Percentiles rank a stretch among this genome's conserved stretches.
Conservation (phyloP, 2,797 vertebrate genomes). For the Enteromius mattozi region DNA sequence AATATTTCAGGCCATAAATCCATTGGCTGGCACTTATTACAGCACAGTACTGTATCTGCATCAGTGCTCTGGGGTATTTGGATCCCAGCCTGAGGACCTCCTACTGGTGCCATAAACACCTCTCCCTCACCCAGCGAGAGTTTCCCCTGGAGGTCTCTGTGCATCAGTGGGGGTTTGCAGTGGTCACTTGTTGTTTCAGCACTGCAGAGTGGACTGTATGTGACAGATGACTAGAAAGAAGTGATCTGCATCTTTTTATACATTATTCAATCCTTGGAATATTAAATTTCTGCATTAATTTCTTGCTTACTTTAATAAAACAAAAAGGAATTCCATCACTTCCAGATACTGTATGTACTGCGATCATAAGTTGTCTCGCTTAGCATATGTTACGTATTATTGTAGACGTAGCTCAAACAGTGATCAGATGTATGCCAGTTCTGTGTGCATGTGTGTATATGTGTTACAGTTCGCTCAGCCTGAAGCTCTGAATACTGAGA, state of each 20-base stretch:
- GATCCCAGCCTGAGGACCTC: slow-evolving; percentile 13
- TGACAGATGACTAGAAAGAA: neutral
- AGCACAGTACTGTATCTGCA: slow-evolving; percentile 7
- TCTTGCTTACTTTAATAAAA: neutral
- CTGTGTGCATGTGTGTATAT: slow-evolving; percentile 46
- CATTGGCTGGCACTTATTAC: neutral
- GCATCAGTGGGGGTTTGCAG: neutral
- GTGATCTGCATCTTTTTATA: neutral
- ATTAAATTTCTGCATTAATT: too few relatives aligned
- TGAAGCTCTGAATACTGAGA: slow-evolving; percentile 53
- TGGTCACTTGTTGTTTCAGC: slow-evolving; percentile 22
- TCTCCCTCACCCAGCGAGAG: neutral
- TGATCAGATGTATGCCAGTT: neutral
- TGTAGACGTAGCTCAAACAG: neutral
- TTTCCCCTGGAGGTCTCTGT: slow-evolving; percentile 13
- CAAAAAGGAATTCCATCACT: neutral
- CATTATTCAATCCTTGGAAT: neutral
- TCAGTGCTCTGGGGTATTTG: slow-evolving; percentile 1
- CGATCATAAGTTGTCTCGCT: neutral
- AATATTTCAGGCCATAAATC: slow-evolving; percentile 8
- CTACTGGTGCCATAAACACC: slow-evolving; percentile 16
- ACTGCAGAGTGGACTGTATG: neutral
- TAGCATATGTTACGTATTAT: slow-evolving; percentile 15
- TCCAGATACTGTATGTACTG: slow-evolving; percentile 11
- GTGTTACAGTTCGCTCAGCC: slow-evolving; percentile 24